A percentile compares a stretch with the other conserved stretches of the same genome.
phyloP scores from a whole-genome alignment of 2,888 invertebrate species.

The Tridacna crocea region DNA sequence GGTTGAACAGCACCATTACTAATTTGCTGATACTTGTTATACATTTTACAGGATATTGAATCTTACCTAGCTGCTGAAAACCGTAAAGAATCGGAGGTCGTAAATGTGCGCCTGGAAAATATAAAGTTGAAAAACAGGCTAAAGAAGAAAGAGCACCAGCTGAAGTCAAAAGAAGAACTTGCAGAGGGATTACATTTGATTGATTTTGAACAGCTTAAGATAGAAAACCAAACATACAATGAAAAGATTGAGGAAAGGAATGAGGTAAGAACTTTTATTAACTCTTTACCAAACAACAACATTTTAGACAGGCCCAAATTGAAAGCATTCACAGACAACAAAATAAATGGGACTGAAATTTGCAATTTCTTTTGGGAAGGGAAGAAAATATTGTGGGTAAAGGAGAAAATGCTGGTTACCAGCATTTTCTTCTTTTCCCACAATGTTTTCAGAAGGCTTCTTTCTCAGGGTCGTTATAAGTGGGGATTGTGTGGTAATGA shows the following conservation, averaged over 20 bases:
- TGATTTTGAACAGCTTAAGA: conserved; percentile 87
- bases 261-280: conserved; percentile 81
- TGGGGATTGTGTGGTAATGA: too few relatives aligned
- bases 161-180: conserved; percentile 85
- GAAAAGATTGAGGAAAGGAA: conserved; percentile 87
- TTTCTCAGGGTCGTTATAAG: too few relatives aligned
- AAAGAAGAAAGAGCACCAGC: conserved; percentile 82
- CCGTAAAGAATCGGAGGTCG: conserved; percentile 82
- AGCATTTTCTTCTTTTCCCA: too few relatives aligned
- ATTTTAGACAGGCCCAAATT: too few relatives aligned
- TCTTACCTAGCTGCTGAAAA: conserved; percentile 76
- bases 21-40: not conserved
- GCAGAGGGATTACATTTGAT: conserved; percentile 86
- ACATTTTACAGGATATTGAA: conserved; percentile 80
- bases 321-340: too few relatives aligned
- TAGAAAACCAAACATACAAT: conserved; percentile 86
- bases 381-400: too few relatives aligned
- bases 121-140: conserved; percentile 84
- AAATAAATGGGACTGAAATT: too few relatives aligned
- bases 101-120: conserved; percentile 82
- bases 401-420: too few relatives aligned
- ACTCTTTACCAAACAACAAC: too few relatives aligned
- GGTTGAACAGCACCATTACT: too few relatives aligned
- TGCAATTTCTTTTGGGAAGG: too few relatives aligned
- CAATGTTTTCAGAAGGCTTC: too few relatives aligned